These are phyloP conservation scores for Thamnophis sirtalis DNA, from an alignment of 2,113 vertebrate genomes.

Conservation along the genomic window DNA sequence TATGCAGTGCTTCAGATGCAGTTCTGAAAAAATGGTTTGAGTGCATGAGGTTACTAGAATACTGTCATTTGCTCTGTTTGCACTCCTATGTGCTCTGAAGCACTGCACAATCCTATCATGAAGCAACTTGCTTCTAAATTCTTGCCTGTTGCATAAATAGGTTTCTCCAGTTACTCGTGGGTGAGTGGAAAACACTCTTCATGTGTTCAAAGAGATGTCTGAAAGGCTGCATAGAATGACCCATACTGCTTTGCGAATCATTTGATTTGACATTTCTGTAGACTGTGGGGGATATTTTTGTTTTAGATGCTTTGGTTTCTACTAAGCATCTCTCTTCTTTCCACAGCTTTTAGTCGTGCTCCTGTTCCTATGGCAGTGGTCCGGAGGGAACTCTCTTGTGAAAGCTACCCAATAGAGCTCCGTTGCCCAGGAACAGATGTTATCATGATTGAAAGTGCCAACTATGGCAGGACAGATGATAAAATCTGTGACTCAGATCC, in stretches of 20 bases:
- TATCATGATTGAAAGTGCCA: slow-evolving; percentile 99
- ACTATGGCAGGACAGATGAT: slow-evolving; percentile 96
- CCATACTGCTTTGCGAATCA: neutral
- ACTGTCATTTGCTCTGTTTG: neutral
- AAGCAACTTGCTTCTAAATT: neutral
- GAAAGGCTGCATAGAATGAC: neutral
- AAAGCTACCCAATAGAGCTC: slow-evolving; percentile 97
- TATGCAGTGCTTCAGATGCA: neutral
- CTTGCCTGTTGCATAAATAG: neutral
- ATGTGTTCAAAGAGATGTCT: neutral
- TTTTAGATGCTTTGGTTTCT: slow-evolving; percentile 5
- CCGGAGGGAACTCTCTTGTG: slow-evolving; percentile 93
- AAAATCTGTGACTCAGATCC: slow-evolving; percentile 98
- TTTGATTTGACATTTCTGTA: neutral
- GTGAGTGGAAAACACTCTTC: neutral
- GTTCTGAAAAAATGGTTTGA: neutral
- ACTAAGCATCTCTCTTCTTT: slow-evolving; percentile 18
- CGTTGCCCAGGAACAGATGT: slow-evolving; percentile 97
- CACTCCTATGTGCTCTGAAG: neutral
- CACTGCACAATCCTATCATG: neutral
- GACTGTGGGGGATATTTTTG: accelerated
- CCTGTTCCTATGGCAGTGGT: slow-evolving; percentile 98
- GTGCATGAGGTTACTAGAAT: neutral
- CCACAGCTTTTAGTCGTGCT: slow-evolving; percentile 90
- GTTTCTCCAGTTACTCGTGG: neutral